A percentile compares a stretch with the other conserved stretches of the same genome.
These are phyloP conservation scores for Subanguina moxae DNA, from an alignment of 1,140 invertebrate species.

Conservation along the genomic window DNA sequence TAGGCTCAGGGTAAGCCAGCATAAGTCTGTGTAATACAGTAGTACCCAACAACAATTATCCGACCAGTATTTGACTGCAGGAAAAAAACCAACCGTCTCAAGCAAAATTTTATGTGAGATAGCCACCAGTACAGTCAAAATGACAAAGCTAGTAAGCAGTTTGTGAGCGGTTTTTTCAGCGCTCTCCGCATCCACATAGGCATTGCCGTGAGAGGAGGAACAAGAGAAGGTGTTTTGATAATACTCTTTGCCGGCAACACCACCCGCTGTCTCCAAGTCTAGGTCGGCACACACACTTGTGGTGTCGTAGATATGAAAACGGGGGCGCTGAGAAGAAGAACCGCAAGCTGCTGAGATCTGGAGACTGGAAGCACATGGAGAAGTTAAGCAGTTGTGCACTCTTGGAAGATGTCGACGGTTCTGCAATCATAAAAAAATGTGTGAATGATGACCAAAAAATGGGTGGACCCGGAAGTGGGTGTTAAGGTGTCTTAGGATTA, in stretches of 20 bases:
- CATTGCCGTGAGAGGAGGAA: neutral
- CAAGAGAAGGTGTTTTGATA: neutral
- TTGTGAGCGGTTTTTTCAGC: neutral
- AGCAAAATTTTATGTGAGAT: neutral
- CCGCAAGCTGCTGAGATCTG: neutral
- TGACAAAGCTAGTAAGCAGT: neutral
- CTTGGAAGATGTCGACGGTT: neutral
- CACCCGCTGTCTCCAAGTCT: neutral
- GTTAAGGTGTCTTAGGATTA: no score
- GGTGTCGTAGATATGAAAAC: neutral
- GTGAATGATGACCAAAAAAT: no score
- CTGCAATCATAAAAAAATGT: no score
- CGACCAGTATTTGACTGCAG: no score
- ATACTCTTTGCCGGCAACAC: neutral
- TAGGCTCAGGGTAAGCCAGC: no score
- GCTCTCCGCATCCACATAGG: neutral
- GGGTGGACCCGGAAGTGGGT: no score
- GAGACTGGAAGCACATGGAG: neutral
- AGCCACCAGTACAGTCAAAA: neutral
- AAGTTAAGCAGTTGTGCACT: conserved; percentile 1
- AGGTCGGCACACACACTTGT: neutral
- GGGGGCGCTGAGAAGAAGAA: neutral
- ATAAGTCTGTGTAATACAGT: no score
- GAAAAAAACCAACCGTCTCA: neutral
- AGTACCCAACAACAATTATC: no score